Evolutionary conservation across 35 echinoderm and acorn worm genomes (phyloP), one percentile per base, ranked within the genome.

Genomic region (Acanthaster planci): DNA sequence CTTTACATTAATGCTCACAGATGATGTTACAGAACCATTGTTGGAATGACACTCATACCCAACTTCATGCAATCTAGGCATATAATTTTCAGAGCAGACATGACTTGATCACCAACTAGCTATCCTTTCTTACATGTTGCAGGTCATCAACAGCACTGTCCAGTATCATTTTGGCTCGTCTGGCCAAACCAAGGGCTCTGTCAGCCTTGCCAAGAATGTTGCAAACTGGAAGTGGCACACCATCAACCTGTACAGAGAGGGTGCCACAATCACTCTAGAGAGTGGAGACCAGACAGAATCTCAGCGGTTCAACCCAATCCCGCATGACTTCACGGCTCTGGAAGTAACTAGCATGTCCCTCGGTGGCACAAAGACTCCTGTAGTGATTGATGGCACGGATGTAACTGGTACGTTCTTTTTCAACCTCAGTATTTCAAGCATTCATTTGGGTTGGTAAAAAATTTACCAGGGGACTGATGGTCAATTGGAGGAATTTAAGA

Each of bases 261-360:
- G 75, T 23, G 68, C 35, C 4, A 77, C 76, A 8, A 56, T 99
- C 67, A 86, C 88, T 2, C 55, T 99, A 9, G 53, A 72, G 29
- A 37, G 89, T 8, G 92, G 93, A 83, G 87, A 85, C 17, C 32
- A 29, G 7, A 40, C 29, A 17, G 86, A 90, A 40, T 82, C 80
- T 1, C 72, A 86, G 59, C 86, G 39, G 15, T 99, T 99, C 56
- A 57, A 86, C 38, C 40, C 40, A 16, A 55, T 82, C 19, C 92
- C 96, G 8, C 94, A 92, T 78, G 89, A 94, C 81, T 99, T 99
- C 58, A 87, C 88, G 5, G 88, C 81, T 6, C 55, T 99, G 51
- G 85, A 77, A 5, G 78, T 99, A 1, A 67, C 57, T 22, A 80
- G 60, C 7, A 51, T 99, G 85, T 67, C 37, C 2, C 60, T 99